Evolutionary conservation across 2,797 vertebrate species (phyloP), one percentile per base, ranked within the genome.

Genomic region (Halcyon chelicuti): DNA sequence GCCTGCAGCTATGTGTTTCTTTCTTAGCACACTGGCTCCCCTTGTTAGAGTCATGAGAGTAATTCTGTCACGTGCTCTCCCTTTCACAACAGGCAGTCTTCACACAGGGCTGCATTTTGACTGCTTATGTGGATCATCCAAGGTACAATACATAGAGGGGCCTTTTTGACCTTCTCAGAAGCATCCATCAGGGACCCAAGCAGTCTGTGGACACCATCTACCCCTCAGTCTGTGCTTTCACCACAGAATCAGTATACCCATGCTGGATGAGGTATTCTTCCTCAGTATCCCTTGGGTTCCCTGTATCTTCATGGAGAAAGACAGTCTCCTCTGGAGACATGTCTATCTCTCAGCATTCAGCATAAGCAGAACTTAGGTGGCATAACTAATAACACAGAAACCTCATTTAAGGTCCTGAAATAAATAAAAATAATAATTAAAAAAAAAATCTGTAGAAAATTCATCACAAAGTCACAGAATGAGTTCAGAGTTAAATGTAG

Each of bases 1-100:
- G 91, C 95, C 93, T 90, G 85, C 42, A 93, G 94, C 91, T 91
- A 91, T 68, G 33, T 76, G 91, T 91, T 94, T 82, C 78, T 93
- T 94, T 83, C 91, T 88, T 66, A 94, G 91, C 58, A 81, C 62
- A 66, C 28, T 61, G 76, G 42, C 11, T 87, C 46, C 71, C 61
- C 84, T 91, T 95, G 91, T 63, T 94, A 71, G 12, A 93, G 74
- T 46, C 72, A 82, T 6, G 4, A 86, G 61, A 74, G 26, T 70
- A 87, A 83, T 75, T 92, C 71, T 89, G 72, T 82, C 87, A 89
- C 3, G 0, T 4, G 2, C 44, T 88, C 42, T 82, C 55, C 47
- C 8, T 86, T 92, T 86, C 57, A 63, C 61, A 94, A 73, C 70
- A 87, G 46, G 42, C 68, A 83, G 46, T 55, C 72, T 86, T 86